These are phyloP conservation scores for Heliothis peltigera DNA, from an alignment of 2,888 invertebrate species.

Conservation along the genomic window DNA sequence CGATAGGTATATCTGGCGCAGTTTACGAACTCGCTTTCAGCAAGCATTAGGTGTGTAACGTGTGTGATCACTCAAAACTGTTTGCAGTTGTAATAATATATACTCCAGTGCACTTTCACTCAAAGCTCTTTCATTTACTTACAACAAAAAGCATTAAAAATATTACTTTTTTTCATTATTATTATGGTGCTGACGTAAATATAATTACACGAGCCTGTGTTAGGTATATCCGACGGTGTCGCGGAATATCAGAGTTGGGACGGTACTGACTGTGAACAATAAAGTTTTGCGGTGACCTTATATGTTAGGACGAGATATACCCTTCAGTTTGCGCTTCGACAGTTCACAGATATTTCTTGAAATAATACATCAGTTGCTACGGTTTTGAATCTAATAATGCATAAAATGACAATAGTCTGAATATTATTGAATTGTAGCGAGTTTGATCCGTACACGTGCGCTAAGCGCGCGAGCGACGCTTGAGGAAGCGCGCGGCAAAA, in stretches of 20 bases:
- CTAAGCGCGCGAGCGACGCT: no score
- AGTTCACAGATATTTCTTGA: no score
- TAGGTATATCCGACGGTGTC: background rate
- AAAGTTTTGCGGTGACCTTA: background rate
- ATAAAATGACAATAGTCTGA: no score
- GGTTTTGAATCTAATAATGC: no score
- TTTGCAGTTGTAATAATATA: conserved; percentile 4
- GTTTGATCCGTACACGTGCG: no score
- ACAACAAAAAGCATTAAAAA: conserved; percentile 1
- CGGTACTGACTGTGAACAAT: background rate
- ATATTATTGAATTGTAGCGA: no score
- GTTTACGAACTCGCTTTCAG: conserved; percentile 1
- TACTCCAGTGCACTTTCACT: background rate
- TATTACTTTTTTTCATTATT: background rate
- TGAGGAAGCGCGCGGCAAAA: no score
- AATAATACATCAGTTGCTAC: no score
- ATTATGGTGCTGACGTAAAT: conserved; percentile 1
- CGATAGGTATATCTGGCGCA: background rate
- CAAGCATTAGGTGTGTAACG: conserved; percentile 2
- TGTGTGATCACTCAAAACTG: conserved; percentile 8
- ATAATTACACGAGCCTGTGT: background rate
- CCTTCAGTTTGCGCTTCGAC: no score
- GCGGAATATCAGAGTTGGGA: background rate
- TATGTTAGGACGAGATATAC: no score
- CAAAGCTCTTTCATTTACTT: background rate